A percentile compares a stretch with the other conserved stretches of the same genome.
Evolutionary conservation across 1,140 invertebrate genomes (phyloP).

Genomic region (Drosophila ironensis): DNA sequence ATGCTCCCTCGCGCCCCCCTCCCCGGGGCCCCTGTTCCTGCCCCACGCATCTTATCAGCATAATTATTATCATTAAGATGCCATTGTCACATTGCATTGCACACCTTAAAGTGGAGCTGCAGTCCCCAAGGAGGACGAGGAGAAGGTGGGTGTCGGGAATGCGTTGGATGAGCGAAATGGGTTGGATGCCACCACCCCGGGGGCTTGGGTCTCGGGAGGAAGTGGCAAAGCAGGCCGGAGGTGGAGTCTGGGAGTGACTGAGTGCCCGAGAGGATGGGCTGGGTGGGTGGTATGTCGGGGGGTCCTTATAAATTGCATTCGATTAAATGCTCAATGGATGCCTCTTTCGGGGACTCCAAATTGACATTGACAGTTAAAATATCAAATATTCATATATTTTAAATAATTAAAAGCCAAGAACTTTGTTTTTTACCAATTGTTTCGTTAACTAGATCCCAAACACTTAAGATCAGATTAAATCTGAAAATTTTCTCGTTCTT

Average conservation of each 20-base stretch:
- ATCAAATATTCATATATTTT: no score
- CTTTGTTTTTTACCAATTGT: no score
- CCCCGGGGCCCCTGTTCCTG: background rate
- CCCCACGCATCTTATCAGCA: conserved; percentile 53
- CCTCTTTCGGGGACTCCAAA: background rate
- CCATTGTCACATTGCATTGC: conserved; percentile 68
- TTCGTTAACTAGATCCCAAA: no score
- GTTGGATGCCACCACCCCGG: background rate
- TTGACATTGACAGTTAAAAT: no score
- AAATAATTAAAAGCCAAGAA: no score
- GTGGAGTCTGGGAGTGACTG: no score
- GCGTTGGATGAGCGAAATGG: conserved; percentile 9
- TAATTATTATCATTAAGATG: conserved; percentile 74
- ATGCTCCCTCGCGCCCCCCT: background rate
- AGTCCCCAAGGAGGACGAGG: background rate
- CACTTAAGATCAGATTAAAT: no score
- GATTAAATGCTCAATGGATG: background rate
- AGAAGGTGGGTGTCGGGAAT: background rate
- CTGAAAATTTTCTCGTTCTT: no score
- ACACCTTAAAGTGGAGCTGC: conserved; percentile 51
- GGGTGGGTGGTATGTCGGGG: background rate
- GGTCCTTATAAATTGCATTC: background rate
- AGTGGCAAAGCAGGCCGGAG: no score
- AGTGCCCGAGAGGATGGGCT: no score
- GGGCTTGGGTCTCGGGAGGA: no score